Evolutionary conservation across 2,888 invertebrate species (phyloP).

Genomic region (Miltochrista miniata): DNA sequence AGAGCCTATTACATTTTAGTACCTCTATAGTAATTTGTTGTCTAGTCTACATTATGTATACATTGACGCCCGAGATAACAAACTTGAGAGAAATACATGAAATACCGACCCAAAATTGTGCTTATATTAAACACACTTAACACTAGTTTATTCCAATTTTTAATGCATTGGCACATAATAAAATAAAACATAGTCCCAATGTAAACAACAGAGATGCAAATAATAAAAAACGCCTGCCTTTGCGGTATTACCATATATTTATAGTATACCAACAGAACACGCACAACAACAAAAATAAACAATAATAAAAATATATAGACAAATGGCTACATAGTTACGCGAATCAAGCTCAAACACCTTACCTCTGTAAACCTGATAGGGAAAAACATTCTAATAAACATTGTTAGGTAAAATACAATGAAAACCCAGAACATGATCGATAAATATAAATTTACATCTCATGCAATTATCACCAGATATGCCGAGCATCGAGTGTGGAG

Average conservation of each 20-base stretch:
- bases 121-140: conserved; percentile 22
- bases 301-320: conserved; percentile 43
- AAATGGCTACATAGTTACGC: conserved; percentile 54
- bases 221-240: conserved; percentile 13
- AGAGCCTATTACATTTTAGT: conserved; percentile 14
- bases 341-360: conserved; percentile 70
- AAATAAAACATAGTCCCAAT: conserved; percentile 27
- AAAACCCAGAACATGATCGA: conserved; percentile 42
- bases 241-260: neutral
- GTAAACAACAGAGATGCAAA: conserved; percentile 24
- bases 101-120: conserved; percentile 11
- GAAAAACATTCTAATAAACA: conserved; percentile 46
- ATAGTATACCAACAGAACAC: conserved; percentile 12
- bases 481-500: conserved; percentile 38
- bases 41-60: conserved; percentile 19
- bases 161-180: conserved; percentile 33
- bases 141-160: conserved; percentile 29
- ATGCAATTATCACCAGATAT: conserved; percentile 29
- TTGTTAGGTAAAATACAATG: conserved; percentile 39
- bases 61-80: conserved; percentile 26
- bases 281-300: conserved; percentile 12
- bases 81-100: conserved; percentile 17
- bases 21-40: conserved; percentile 11
- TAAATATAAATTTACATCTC: conserved; percentile 4
- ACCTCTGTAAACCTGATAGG: conserved; percentile 77